A percentile compares a stretch with the other conserved stretches of the same genome.
Conservation (phyloP, 2,888 invertebrate genomes). For the Pterostichus niger region DNA sequence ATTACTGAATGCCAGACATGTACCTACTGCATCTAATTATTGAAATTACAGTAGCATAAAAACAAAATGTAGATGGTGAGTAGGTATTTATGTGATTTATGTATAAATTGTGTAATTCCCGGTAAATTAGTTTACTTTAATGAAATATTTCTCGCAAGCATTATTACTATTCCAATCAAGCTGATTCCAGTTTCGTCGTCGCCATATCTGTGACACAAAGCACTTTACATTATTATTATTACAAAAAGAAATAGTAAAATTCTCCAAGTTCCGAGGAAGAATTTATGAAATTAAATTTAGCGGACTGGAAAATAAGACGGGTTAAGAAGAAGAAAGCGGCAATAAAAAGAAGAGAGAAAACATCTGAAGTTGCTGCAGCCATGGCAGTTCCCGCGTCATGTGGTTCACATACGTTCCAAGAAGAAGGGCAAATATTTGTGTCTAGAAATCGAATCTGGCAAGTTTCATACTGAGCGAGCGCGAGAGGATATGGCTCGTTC, state of each 20-base stretch:
- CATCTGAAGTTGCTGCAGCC: constrained; percentile 28
- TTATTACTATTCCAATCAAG: neutral
- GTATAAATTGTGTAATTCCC: constrained; percentile 15
- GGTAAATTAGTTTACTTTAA: neutral
- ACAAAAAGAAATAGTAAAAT: constrained; percentile 48
- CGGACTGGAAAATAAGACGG: constrained; percentile 44
- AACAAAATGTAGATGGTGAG: neutral
- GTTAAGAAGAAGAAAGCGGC: constrained; percentile 37
- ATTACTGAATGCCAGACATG: neutral
- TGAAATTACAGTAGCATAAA: neutral
- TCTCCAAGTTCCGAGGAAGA: constrained; percentile 17
- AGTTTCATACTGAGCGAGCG: constrained; percentile 16
- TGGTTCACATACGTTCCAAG: constrained; percentile 39
- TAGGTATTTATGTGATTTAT: too few relatives aligned
- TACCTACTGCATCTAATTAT: too few relatives aligned
- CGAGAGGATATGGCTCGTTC: constrained; percentile 1
- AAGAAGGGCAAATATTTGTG: constrained; percentile 55
- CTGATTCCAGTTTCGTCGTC: neutral
- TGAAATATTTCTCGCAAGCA: constrained; percentile 21
- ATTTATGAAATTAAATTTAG: constrained; percentile 50
- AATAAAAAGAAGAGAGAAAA: constrained; percentile 41
- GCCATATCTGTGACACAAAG: constrained; percentile 20
- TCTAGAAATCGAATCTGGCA: constrained; percentile 58
- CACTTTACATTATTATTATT: constrained; percentile 43
- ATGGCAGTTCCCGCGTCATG: constrained; percentile 10